Percentiles rank a stretch among this genome's conserved stretches.
Conservation (phyloP, 2,797 vertebrate genomes). For the Takifugu ocellatus region DNA sequence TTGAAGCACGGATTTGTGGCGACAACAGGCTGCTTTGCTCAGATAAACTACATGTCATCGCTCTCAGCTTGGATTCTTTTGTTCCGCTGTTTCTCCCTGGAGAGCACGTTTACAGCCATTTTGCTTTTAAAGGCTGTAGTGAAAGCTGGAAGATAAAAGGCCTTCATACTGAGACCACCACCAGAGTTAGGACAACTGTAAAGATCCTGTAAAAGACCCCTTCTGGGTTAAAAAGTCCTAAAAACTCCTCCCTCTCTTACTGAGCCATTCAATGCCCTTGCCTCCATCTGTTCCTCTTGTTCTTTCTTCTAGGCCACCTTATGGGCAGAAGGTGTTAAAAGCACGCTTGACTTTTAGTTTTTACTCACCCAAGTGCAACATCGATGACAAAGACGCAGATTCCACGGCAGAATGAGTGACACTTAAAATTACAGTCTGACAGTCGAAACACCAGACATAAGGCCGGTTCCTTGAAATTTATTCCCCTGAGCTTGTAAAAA, state of each 20-base stretch:
- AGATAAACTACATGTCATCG: conserved; percentile 48
- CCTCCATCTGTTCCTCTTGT: conserved; percentile 70
- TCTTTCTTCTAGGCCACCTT: conserved; percentile 51
- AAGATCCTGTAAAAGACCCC: conserved; percentile 50
- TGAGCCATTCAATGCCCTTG: conserved; percentile 35
- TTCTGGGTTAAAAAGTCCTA: conserved; percentile 53
- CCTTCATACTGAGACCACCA: conserved; percentile 54
- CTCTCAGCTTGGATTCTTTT: conserved; percentile 21
- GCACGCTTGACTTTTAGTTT: conserved; percentile 54
- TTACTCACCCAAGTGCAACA: conserved; percentile 25
- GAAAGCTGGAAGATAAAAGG: conserved; percentile 62
- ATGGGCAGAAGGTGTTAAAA: conserved; percentile 57
- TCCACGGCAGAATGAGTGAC: conserved; percentile 1
- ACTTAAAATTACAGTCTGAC: conserved; percentile 16
- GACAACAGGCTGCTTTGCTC: conserved; percentile 31
- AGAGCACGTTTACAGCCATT: conserved; percentile 62
- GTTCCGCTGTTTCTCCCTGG: conserved; percentile 26
- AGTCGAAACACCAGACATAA: conserved; percentile 8
- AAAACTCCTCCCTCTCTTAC: conserved; percentile 63
- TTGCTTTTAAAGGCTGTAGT: conserved; percentile 57
- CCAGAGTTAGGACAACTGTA: conserved; percentile 52
- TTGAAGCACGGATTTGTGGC: background rate
- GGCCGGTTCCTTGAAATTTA: conserved; percentile 50
- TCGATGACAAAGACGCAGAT: background rate
- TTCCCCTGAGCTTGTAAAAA: conserved; percentile 43